Conservation (phyloP, 2,113 vertebrate species). For the Tangachromis dhanisi region DNA sequence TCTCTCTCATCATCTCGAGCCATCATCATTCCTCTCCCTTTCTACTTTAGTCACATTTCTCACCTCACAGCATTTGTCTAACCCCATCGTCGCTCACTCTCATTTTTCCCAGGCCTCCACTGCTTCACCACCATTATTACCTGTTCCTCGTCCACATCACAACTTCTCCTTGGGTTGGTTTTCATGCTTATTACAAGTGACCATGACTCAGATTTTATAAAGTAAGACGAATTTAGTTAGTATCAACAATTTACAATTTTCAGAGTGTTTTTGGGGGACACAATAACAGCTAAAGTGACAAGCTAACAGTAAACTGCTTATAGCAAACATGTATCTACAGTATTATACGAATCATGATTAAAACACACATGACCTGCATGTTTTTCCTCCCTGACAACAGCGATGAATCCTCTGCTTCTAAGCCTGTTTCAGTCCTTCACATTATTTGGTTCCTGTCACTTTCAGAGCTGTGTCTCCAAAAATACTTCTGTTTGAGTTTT, state of each 20-base stretch:
- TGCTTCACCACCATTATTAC: neutral
- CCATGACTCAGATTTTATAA: neutral
- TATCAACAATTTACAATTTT: neutral
- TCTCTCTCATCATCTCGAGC: neutral
- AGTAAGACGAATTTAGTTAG: neutral
- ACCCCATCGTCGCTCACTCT: neutral
- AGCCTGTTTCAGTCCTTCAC: neutral
- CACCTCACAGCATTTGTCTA: neutral
- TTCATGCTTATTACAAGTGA: neutral
- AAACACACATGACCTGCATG: neutral
- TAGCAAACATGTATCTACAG: neutral
- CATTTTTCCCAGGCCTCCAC: neutral
- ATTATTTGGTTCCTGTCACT: neutral
- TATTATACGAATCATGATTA: neutral
- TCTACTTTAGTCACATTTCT: neutral
- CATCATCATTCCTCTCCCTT: neutral
- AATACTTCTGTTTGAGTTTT: neutral
- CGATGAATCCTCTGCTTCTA: neutral
- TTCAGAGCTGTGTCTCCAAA: neutral
- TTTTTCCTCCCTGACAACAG: neutral
- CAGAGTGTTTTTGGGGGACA: neutral
- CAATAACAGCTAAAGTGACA: neutral
- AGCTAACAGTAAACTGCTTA: neutral
- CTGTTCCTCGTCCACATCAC: neutral
- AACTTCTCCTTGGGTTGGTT: neutral